Percentiles rank a stretch among this genome's conserved stretches.
These are phyloP conservation scores for Oryzias celebensis DNA, from an alignment of 2,113 vertebrate species.

Conservation along the genomic window DNA sequence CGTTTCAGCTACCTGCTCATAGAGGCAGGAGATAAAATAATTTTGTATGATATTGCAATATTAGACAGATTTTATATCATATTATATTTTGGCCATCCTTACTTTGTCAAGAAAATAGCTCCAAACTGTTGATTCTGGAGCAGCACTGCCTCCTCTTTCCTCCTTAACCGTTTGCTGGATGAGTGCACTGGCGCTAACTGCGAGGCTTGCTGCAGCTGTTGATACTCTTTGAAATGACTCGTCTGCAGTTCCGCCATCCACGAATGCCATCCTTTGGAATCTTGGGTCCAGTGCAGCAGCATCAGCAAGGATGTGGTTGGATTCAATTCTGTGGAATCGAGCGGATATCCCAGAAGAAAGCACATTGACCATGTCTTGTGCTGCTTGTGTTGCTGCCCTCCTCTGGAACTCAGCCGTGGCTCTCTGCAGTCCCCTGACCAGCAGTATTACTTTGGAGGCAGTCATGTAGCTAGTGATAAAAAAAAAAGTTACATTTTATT, in stretches of 20 bases:
- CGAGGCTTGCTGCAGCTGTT: neutral
- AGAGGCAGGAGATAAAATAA: neutral
- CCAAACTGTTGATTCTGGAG: conserved; percentile 7
- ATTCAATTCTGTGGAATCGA: neutral
- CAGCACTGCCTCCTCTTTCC: conserved; percentile 5
- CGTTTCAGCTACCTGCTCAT: neutral
- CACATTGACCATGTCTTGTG: no score
- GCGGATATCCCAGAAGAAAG: neutral
- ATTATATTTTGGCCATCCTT: neutral
- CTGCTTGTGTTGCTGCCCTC: no score
- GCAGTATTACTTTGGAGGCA: no score
- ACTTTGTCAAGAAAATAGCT: neutral
- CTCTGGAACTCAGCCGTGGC: no score
- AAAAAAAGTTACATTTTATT: no score
- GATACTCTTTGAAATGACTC: neutral
- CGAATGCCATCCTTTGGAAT: neutral
- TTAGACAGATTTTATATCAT: neutral
- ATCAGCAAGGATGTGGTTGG: neutral
- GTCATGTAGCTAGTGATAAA: no score
- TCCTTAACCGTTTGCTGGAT: neutral
- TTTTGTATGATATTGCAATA: neutral
- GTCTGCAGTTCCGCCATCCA: neutral
- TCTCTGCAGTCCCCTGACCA: no score
- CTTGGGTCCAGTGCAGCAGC: neutral
- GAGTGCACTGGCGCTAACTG: neutral